Evolutionary conservation across 2,113 vertebrate genomes (phyloP).

Genomic region (Malurus melanocephalus): DNA sequence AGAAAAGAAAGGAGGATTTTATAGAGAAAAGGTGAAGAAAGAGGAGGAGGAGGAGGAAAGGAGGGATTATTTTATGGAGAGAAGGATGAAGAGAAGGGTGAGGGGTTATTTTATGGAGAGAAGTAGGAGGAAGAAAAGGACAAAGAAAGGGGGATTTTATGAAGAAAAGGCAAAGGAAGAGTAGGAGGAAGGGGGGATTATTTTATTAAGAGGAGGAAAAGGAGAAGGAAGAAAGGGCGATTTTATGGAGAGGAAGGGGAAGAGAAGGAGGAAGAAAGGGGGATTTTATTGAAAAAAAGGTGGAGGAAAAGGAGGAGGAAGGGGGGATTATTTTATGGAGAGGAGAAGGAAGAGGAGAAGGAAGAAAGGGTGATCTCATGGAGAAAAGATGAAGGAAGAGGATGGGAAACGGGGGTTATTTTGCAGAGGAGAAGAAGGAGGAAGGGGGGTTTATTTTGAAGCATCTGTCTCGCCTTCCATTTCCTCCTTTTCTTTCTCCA

Average conservation of each 20-base stretch:
- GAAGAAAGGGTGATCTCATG: not conserved
- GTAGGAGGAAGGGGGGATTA: not conserved
- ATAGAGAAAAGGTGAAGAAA: no score
- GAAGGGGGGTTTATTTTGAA: not conserved
- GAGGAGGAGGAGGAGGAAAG: no score
- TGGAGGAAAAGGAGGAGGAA: not conserved
- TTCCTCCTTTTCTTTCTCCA: constrained; percentile 51
- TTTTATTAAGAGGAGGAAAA: not conserved
- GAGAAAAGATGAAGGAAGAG: not conserved
- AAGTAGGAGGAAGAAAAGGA: not conserved
- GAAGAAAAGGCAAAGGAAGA: not conserved
- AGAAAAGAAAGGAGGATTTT: no score
- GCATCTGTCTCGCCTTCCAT: constrained; percentile 43
- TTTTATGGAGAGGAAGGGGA: not conserved
- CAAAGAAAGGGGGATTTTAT: not conserved
- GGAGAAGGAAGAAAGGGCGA: not conserved
- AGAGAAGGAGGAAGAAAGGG: not conserved
- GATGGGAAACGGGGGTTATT: not conserved
- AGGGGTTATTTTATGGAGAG: not conserved
- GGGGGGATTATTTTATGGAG: not conserved
- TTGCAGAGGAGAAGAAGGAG: not conserved
- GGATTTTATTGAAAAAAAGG: not conserved
- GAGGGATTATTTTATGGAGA: no score
- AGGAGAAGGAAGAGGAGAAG: not conserved
- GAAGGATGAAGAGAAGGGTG: no score